Base-by-base conservation (phyloP, 2,888 invertebrate genomes). In the Microctonus aethiopoides region DNA sequence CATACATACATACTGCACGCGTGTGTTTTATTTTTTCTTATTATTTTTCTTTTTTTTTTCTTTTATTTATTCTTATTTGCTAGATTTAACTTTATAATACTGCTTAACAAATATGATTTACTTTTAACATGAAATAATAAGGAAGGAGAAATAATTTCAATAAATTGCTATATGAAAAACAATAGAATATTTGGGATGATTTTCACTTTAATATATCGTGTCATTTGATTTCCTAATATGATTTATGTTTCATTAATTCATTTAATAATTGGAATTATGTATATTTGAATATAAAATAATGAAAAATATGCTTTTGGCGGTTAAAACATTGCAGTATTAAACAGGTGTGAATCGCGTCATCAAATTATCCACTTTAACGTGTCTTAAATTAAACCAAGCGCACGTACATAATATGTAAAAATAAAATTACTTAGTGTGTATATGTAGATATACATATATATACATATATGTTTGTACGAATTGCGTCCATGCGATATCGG, bases 401-500 rank as follows among this genome's bases (percentile, higher is more conserved):
- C n/a, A 3, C 13, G n/a, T 11, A 5, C 39, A n/a, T n/a, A 39
- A 39, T n/a, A 16, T 29, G 24, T 46, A 65, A 39, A 71, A 56
- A 41, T 46, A 46, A 46, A 20, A 16, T 46, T 16, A 46, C 16
- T 1, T 16, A 46, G 46, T 46, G 7, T 46, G 7, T 46, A 46
- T 16, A 46, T 16, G n/a, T 5, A 39, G 2, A 39, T 13, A 39
- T 39, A 39, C 39, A 39, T 39, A 39, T 39, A 39, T 39, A 39
- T 39, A 39, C 13, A 39, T 5, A 39, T 13, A 39, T 39, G n/a
- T 34, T 10, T 10, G 11, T 34, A n/a, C n/a, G 13, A 39, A 39
- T 57, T 46, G 52, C 69, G 74, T 72, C 70, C 75, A 74, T 72
- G 74, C 74, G 72, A 74, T 75, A 74, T 70, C 62, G 62, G 59